phyloP scores from a whole-genome alignment of 2,113 vertebrate genomes.

The Scomber japonicus region DNA sequence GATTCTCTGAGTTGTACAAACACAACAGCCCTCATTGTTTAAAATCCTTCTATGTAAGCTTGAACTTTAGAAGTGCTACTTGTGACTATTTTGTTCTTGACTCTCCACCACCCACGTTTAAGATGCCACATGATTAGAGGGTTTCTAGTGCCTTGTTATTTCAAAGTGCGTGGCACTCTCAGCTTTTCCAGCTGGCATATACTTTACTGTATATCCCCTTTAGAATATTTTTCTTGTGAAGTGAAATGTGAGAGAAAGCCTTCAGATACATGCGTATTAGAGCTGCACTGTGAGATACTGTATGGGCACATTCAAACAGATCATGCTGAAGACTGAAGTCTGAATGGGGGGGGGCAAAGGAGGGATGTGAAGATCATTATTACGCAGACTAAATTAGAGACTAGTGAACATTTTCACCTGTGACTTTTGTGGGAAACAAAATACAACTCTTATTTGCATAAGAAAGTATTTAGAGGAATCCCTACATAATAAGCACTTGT shows the following conservation, averaged over 20 bases:
- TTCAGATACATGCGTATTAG: background rate
- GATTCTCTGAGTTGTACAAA: background rate
- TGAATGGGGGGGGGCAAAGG: slow-evolving; percentile 15
- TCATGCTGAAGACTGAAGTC: slow-evolving; percentile 18
- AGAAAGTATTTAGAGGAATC: background rate
- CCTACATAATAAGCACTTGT: background rate
- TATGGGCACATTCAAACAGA: background rate
- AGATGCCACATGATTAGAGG: slow-evolving; percentile 74
- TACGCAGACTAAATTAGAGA: slow-evolving; percentile 45
- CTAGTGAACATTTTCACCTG: slow-evolving; percentile 35
- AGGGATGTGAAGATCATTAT: slow-evolving; percentile 44
- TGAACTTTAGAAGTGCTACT: slow-evolving; percentile 13
- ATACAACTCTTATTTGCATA: background rate
- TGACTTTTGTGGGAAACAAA: slow-evolving; percentile 24
- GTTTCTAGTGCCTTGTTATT: slow-evolving; percentile 61
- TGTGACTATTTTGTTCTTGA: slow-evolving; percentile 46
- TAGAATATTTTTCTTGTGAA: slow-evolving; percentile 32
- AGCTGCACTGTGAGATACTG: slow-evolving; percentile 2
- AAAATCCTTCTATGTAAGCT: slow-evolving; percentile 7
- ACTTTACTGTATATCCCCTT: slow-evolving; percentile 17
- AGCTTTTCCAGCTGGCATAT: slow-evolving; percentile 69
- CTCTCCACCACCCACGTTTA: slow-evolving; percentile 48
- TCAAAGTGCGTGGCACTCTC: slow-evolving; percentile 49
- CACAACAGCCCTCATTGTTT: slow-evolving; percentile 25
- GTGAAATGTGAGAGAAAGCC: slow-evolving; percentile 15